These are phyloP conservation scores for Hymenopus coronatus DNA, from an alignment of 2,888 invertebrate species.

Conservation along the genomic window DNA sequence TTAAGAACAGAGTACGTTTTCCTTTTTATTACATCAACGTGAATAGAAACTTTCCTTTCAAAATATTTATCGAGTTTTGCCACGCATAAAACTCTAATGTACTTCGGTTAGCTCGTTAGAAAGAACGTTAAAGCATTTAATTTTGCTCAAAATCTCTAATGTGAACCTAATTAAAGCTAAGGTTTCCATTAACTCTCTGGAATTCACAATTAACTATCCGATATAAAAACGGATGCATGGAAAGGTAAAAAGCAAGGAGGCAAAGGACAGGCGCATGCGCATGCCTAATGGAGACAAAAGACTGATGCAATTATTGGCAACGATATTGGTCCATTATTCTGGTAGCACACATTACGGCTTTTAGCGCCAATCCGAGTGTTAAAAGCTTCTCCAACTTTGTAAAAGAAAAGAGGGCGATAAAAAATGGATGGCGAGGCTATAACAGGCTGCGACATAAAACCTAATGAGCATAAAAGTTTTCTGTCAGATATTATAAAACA, in stretches of 20 bases:
- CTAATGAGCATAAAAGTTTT: neutral
- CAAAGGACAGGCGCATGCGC: neutral
- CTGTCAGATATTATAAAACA: neutral
- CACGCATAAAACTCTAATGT: neutral
- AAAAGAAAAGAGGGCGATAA: neutral
- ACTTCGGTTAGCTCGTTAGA: neutral
- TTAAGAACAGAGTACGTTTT: too few relatives aligned
- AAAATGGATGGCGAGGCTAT: neutral
- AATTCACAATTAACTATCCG: neutral
- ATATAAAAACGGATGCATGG: neutral
- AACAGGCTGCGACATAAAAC: neutral
- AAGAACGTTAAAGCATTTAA: neutral
- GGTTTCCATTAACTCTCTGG: neutral
- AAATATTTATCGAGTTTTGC: neutral
- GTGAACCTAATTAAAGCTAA: neutral
- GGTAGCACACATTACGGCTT: neutral
- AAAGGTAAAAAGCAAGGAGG: too few relatives aligned
- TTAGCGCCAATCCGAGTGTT: slow-evolving; percentile 16
- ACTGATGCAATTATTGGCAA: slow-evolving; percentile 17
- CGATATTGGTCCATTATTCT: slow-evolving; percentile 18
- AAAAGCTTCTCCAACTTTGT: slow-evolving; percentile 19
- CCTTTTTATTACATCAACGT: too few relatives aligned
- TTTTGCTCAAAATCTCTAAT: neutral
- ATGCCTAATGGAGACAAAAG: neutral
- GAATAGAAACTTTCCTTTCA: too few relatives aligned